Percentiles rank a stretch among this genome's conserved stretches.
phyloP scores from a whole-genome alignment of 2,888 invertebrate genomes.

The Lysandra coridon region DNA sequence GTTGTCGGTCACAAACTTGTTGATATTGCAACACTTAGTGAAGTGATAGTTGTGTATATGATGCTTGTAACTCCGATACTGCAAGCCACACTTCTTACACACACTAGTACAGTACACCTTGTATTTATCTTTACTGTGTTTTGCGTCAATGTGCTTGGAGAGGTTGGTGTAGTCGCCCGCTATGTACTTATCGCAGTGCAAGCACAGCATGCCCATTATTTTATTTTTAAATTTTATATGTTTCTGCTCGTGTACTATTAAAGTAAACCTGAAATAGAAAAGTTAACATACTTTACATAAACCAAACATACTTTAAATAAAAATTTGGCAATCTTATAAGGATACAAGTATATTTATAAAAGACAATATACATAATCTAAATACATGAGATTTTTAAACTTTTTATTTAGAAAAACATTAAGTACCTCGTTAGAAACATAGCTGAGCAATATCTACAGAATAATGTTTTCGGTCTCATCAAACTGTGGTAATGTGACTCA shows the following conservation, averaged over 20 bases:
- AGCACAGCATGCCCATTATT: conserved; percentile 36
- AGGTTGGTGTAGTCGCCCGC: conserved; percentile 32
- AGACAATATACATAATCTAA: background rate
- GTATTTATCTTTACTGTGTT: conserved; percentile 27
- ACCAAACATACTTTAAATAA: background rate
- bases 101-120: background rate
- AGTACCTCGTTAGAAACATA: conserved; percentile 40
- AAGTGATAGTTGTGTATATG: conserved; percentile 40
- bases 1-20: conserved; percentile 20
- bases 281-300: background rate
- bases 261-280: conserved; percentile 37
- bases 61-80: conserved; percentile 34
- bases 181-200: conserved; percentile 41
- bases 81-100: conserved; percentile 38
- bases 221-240: conserved; percentile 37
- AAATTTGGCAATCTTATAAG: background rate
- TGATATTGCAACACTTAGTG: conserved; percentile 19
- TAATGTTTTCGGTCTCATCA: conserved; percentile 35
- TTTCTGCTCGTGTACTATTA: conserved; percentile 38
- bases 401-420: background rate
- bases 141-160: conserved; percentile 32
- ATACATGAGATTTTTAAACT: background rate
- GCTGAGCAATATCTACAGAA: conserved; percentile 39
- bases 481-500: conserved; percentile 33
- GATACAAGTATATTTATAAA: background rate